phyloP scores from a whole-genome alignment of 2,113 vertebrate species.

The Chamaea fasciata region DNA sequence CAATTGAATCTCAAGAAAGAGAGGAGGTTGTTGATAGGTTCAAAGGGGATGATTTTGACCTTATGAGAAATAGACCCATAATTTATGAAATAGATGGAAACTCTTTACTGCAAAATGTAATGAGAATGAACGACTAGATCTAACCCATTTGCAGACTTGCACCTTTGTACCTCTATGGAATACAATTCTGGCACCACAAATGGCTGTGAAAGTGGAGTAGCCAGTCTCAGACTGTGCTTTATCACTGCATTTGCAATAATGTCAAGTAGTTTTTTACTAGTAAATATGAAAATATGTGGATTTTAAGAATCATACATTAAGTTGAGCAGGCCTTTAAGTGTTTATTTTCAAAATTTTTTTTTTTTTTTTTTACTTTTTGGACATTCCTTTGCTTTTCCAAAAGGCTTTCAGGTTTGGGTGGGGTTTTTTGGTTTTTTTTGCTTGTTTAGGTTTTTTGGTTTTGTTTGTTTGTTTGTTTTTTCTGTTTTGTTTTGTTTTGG shows the following conservation, averaged over 20 bases:
- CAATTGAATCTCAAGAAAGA: not conserved
- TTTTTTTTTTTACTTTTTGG: not conserved
- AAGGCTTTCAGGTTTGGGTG: not conserved
- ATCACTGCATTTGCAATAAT: not conserved
- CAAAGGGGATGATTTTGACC: not conserved
- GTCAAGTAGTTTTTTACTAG: not conserved
- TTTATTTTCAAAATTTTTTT: not conserved
- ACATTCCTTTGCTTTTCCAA: not conserved
- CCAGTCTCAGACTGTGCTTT: not conserved
- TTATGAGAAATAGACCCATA: not conserved
- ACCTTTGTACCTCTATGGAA: not conserved
- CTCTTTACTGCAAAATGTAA: not conserved
- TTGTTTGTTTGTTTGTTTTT: not conserved
- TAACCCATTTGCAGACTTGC: not conserved
- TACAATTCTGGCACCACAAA: not conserved
- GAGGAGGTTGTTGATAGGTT: not conserved
- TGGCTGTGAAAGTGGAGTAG: not conserved
- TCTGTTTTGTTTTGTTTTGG: too few relatives aligned
- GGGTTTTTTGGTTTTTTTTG: too few relatives aligned
- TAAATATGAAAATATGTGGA: not conserved
- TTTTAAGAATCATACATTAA: not conserved
- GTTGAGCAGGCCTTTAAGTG: not conserved
- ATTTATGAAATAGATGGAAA: slow-evolving; percentile 15
- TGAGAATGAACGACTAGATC: not conserved
- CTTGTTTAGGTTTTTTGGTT: not conserved